phyloP scores from a whole-genome alignment of 2,113 vertebrate species.

The Etia nguti region DNA sequence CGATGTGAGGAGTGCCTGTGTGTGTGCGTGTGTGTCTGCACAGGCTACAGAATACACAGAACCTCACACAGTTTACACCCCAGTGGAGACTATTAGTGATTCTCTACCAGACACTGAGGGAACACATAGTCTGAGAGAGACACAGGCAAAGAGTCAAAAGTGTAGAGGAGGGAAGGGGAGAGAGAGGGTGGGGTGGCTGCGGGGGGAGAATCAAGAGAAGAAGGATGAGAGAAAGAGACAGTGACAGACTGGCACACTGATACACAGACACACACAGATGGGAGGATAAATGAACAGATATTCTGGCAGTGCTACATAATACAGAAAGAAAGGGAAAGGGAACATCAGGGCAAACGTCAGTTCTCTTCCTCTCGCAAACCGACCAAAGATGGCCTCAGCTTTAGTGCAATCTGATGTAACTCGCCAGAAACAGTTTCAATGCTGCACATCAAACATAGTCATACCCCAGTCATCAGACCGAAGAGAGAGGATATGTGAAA shows the following conservation, averaged over 20 bases:
- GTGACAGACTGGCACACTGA: constrained; percentile 41
- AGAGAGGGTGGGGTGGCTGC: neutral
- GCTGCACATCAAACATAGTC: constrained; percentile 30
- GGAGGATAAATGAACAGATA: constrained; percentile 56
- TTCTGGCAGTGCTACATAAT: constrained; percentile 45
- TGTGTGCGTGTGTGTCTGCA: neutral
- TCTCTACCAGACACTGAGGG: constrained; percentile 30
- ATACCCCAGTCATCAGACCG: constrained; percentile 3
- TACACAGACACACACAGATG: constrained; percentile 45
- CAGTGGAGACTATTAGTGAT: constrained; percentile 59
- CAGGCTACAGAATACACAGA: constrained; percentile 12
- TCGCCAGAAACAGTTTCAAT: constrained; percentile 73
- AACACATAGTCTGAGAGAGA: constrained; percentile 37
- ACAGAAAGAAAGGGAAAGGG: constrained; percentile 44
- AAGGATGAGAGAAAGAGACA: constrained; percentile 36
- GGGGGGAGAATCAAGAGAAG: constrained; percentile 22
- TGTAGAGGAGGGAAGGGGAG: neutral
- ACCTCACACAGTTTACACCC: constrained; percentile 48
- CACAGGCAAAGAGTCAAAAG: constrained; percentile 27
- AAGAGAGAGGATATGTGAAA: constrained; percentile 17
- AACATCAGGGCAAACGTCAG: constrained; percentile 47
- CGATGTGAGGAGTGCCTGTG: neutral
- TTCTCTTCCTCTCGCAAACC: constrained; percentile 51
- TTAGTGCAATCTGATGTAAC: constrained; percentile 62
- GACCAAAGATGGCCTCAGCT: constrained; percentile 49